phyloP scores from a whole-genome alignment of 64 coral and sea anemone species.

The Stichodactyla helianthus region DNA sequence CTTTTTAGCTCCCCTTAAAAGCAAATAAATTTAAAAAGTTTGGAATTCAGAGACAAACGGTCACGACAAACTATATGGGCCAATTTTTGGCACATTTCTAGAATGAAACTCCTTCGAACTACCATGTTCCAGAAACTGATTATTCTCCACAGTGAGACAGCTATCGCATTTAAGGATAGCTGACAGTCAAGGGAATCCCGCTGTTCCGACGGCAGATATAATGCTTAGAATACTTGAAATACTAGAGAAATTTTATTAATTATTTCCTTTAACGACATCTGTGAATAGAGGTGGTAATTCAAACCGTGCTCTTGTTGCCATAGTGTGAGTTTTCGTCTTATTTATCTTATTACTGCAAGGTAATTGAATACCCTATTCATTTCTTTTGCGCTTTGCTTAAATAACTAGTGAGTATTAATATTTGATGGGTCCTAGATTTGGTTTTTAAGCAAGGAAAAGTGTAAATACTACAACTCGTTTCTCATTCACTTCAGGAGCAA shows the following conservation, averaged over 20 bases:
- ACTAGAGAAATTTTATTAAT: background rate
- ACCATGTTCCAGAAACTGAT: background rate
- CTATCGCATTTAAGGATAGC: background rate
- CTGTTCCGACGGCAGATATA: background rate
- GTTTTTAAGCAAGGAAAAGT: background rate
- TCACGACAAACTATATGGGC: no score
- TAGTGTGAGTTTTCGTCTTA: background rate
- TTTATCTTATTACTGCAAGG: background rate
- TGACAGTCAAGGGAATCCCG: background rate
- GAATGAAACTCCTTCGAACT: background rate
- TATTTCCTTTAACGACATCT: background rate
- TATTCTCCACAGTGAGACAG: background rate
- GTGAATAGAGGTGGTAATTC: background rate
- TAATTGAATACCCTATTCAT: background rate
- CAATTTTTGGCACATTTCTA: background rate
- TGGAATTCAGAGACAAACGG: no score
- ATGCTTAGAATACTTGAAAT: background rate
- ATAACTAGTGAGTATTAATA: background rate
- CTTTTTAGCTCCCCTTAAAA: no score
- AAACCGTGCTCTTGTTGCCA: background rate
- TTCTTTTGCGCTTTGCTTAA: background rate
- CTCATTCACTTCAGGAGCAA: background rate
- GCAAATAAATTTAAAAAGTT: no score
- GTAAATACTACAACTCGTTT: background rate
- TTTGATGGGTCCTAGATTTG: background rate